A percentile compares a stretch with the other conserved stretches of the same genome.
These are phyloP conservation scores for Operophtera brumata DNA, from an alignment of 2,888 invertebrate genomes.

Conservation along the genomic window DNA sequence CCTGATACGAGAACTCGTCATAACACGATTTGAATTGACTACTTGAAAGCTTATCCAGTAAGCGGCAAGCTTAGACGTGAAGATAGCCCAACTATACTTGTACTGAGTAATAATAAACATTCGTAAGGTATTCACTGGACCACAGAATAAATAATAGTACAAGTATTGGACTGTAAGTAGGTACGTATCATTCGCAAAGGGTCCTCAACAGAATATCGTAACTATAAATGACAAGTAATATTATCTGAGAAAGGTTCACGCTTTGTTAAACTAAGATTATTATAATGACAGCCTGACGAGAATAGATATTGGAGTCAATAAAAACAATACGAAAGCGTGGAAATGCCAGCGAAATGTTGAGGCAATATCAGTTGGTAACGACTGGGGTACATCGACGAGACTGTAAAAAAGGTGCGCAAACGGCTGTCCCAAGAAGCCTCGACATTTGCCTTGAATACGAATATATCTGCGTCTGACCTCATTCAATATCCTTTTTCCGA, in stretches of 20 bases:
- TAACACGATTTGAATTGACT: constrained; percentile 1
- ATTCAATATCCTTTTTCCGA: constrained; percentile 79
- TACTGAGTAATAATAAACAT: constrained; percentile 7
- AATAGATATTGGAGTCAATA: constrained; percentile 20
- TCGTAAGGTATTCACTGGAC: constrained; percentile 9
- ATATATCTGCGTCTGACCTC: constrained; percentile 75
- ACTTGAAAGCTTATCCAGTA: background rate
- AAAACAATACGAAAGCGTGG: constrained; percentile 32
- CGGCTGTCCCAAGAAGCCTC: constrained; percentile 64
- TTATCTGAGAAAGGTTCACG: constrained; percentile 13
- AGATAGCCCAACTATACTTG: constrained; percentile 1
- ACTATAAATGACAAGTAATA: constrained; percentile 13
- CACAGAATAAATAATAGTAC: no score
- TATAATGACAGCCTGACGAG: constrained; percentile 16
- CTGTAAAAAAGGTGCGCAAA: constrained; percentile 65
- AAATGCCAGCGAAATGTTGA: constrained; percentile 37
- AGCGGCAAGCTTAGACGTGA: background rate
- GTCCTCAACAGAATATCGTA: constrained; percentile 6
- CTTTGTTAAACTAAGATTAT: constrained; percentile 25
- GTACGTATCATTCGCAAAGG: constrained; percentile 5
- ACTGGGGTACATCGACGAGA: constrained; percentile 47
- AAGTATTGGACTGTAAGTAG: constrained; percentile 1
- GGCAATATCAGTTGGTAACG: constrained; percentile 51
- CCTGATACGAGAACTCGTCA: background rate
- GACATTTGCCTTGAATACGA: constrained; percentile 69